Evolutionary conservation across 1,140 invertebrate genomes (phyloP).

Genomic region (Drosophila azteca): DNA sequence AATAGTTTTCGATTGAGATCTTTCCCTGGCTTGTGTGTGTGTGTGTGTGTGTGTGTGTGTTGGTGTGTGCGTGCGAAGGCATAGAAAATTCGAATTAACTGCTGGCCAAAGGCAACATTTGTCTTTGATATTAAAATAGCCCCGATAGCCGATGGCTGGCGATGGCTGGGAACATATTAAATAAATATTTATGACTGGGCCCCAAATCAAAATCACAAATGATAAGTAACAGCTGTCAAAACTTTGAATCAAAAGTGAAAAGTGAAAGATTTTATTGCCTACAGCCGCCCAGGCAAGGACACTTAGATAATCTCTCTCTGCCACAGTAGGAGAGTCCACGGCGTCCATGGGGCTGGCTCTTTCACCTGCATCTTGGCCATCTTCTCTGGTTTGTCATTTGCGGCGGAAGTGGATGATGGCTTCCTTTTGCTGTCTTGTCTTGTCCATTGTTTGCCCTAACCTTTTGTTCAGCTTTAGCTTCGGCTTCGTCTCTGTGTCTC

Average conservation of each 20-base stretch:
- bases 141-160: conserved; percentile 11
- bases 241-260: conserved; percentile 20
- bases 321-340: no score
- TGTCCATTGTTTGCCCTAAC: conserved; percentile 34
- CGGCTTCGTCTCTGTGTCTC: no score
- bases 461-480: conserved; percentile 35
- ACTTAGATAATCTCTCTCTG: conserved; percentile 8
- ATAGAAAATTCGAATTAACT: conserved; percentile 62
- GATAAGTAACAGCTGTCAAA: conserved; percentile 63
- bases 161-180: conserved; percentile 54
- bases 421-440: conserved; percentile 25
- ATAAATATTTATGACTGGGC: conserved; percentile 69
- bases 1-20: conserved; percentile 50
- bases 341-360: conserved; percentile 1
- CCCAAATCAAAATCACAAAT: conserved; percentile 61
- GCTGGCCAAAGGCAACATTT: conserved; percentile 52
- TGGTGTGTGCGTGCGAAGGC: conserved; percentile 54
- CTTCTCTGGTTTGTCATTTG: conserved; percentile 32
- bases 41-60: background rate
- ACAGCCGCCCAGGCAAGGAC: background rate
- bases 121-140: conserved; percentile 56
- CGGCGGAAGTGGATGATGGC: conserved; percentile 48
- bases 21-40: background rate
- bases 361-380: conserved; percentile 22
- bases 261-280: conserved; percentile 27